Evolutionary conservation across 2,797 vertebrate genomes (phyloP).

Genomic region (Heteromormyrus szaboi): DNA sequence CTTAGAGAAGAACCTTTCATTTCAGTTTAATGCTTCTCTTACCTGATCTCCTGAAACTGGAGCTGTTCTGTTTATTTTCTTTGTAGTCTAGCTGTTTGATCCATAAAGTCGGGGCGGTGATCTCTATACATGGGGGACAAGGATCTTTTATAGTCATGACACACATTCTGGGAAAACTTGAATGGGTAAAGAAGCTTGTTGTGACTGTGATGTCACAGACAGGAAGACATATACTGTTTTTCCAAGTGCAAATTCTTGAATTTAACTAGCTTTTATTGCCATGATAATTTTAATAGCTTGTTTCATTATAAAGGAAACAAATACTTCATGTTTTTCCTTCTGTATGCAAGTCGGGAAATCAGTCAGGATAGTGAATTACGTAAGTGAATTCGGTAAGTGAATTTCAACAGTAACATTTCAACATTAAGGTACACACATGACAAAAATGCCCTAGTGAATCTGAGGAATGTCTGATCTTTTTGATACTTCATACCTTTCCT

Average conservation of each 20-base stretch:
- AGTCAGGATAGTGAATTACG: neutral
- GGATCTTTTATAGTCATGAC: neutral
- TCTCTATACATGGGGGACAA: slow-evolving; percentile 67
- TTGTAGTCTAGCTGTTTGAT: slow-evolving; percentile 88
- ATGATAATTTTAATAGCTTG: neutral
- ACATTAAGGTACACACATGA: neutral
- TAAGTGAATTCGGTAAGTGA: too few relatives aligned
- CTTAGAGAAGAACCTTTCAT: neutral
- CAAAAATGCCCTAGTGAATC: neutral
- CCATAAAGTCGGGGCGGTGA: slow-evolving; percentile 93
- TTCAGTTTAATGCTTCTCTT: slow-evolving; percentile 29
- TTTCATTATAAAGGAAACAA: neutral
- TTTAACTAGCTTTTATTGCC: neutral
- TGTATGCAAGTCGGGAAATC: neutral
- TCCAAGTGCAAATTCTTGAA: neutral
- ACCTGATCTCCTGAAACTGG: slow-evolving; percentile 82
- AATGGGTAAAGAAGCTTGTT: neutral
- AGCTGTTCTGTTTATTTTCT: slow-evolving; percentile 84
- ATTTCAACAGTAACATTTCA: neutral
- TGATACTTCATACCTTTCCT: neutral
- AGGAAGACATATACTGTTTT: neutral
- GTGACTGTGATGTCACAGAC: neutral
- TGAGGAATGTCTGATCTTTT: neutral
- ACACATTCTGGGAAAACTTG: neutral
- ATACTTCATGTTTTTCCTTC: neutral